phyloP scores from a whole-genome alignment of 2,797 vertebrate species.

The Amblyopsis hoosieri region DNA sequence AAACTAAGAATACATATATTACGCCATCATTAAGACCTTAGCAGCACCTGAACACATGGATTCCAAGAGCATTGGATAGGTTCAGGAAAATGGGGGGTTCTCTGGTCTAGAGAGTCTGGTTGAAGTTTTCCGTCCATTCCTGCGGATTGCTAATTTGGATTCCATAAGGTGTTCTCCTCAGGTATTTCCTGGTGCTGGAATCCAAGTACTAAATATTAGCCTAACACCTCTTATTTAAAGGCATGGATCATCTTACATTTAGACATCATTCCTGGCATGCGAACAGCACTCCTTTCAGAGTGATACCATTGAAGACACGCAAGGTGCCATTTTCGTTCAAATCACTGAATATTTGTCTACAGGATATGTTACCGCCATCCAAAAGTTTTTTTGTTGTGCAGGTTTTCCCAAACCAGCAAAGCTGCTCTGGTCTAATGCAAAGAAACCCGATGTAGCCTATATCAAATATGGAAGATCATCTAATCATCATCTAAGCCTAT shows the following conservation, averaged over 20 bases:
- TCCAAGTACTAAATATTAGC: conserved; percentile 65
- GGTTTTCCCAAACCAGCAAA: conserved; percentile 17
- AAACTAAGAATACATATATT: conserved; percentile 62
- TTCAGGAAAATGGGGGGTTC: conserved; percentile 30
- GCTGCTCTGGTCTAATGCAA: conserved; percentile 15
- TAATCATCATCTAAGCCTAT: no score
- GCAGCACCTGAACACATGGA: conserved; percentile 52
- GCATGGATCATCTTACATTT: conserved; percentile 55
- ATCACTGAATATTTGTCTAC: conserved; percentile 56
- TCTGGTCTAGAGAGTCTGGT: not conserved
- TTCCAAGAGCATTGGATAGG: conserved; percentile 27
- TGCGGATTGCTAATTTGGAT: conserved; percentile 54
- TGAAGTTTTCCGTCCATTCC: conserved; percentile 56
- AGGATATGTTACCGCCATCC: conserved; percentile 18
- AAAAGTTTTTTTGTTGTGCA: conserved; percentile 21
- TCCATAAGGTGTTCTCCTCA: conserved; percentile 64
- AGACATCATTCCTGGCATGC: conserved; percentile 59
- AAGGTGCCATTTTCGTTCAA: conserved; percentile 29
- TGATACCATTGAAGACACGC: conserved; percentile 36
- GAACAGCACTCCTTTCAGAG: conserved; percentile 67
- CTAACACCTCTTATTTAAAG: conserved; percentile 53
- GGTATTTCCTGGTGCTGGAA: conserved; percentile 71
- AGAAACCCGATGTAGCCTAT: conserved; percentile 25
- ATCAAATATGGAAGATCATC: conserved; percentile 9
- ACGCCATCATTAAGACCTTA: conserved; percentile 56